Base-by-base conservation (phyloP, 2,888 invertebrate genomes). In the Allophyes oxyacanthae region DNA sequence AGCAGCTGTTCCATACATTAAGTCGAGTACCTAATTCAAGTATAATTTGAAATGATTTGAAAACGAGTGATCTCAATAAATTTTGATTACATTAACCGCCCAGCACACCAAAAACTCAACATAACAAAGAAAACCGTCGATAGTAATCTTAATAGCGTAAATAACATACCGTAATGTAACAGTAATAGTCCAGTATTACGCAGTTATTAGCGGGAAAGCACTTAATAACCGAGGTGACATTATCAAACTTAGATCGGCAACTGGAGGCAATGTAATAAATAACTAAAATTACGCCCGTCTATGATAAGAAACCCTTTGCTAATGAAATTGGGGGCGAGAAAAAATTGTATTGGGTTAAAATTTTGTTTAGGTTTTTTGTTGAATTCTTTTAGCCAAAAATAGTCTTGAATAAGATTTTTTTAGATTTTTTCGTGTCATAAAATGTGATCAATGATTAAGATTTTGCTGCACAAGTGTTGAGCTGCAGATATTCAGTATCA, bases 201-300 rank as follows among this genome's bases (percentile, higher is more conserved):
- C 49, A 75, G 65, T 65, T 72, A 71, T 79, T 72, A 72, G 57
- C 26, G 43, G 37, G 36, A 74, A 68, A 62, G 61, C 72, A 77
- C 64, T 79, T 72, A 75, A 79, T 79, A 75, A 72, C 68, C 60
- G 37, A 65, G 70, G 64, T 59, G 77, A 78, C 79, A 69, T 70
- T 75, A 79, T 79, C 80, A 60, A 53, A 28, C 30, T 59, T n/a
- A 61, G 66, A 76, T 77, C 78, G 54, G 43, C 60, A 54, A 62
- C 64, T 56, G 30, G 62, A 14, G 64, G 61, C 64, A 50, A 55
- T 54, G 66, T 68, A 53, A 78, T 79, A 78, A 79, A 79, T 79
- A 77, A 78, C 67, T 64, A 51, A 76, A 79, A 78, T 76, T 78
- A 76, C 54, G 48, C 49, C 53, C 28, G 45, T 65, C 51, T 33